Evolutionary conservation across 2,888 invertebrate genomes (phyloP).

Genomic region (Microchrysa polita): DNA sequence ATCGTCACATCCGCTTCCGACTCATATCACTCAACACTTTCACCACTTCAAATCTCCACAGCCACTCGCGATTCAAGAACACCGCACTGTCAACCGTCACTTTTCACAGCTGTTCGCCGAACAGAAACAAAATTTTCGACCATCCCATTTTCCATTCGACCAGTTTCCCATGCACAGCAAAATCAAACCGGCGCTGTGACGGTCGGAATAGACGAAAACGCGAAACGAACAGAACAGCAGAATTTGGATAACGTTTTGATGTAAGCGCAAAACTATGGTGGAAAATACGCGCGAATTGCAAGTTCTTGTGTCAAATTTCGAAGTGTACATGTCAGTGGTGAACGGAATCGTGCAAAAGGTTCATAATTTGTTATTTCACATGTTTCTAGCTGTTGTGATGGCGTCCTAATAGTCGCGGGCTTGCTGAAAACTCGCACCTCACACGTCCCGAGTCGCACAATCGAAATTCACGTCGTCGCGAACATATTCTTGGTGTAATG

Average conservation of each 20-base stretch:
- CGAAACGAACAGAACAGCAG: constrained; percentile 23
- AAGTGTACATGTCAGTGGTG: constrained; percentile 27
- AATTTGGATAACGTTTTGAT: constrained; percentile 24
- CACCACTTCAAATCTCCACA: too few relatives aligned
- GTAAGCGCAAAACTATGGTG: constrained; percentile 35
- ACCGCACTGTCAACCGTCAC: too few relatives aligned
- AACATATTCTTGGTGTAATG: constrained; percentile 18
- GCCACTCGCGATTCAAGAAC: too few relatives aligned
- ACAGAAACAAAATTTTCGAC: constrained; percentile 37
- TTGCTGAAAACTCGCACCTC: too few relatives aligned
- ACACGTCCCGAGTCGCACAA: too few relatives aligned
- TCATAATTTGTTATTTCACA: not conserved
- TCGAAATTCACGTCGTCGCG: too few relatives aligned
- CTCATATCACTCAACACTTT: too few relatives aligned
- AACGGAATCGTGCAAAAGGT: constrained; percentile 3
- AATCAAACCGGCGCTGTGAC: too few relatives aligned
- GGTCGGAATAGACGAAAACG: constrained; percentile 31
- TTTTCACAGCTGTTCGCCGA: constrained; percentile 25
- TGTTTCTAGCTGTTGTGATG: too few relatives aligned
- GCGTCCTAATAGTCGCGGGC: too few relatives aligned
- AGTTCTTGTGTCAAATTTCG: constrained; percentile 41
- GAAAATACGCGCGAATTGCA: constrained; percentile 41
- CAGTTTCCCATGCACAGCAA: constrained; percentile 12
- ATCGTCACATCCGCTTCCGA: too few relatives aligned
- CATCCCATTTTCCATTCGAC: constrained; percentile 21